A percentile compares a stretch with the other conserved stretches of the same genome.
These are phyloP conservation scores for Austrofundulus limnaeus DNA, from an alignment of 2,113 vertebrate genomes.

Conservation along the genomic window DNA sequence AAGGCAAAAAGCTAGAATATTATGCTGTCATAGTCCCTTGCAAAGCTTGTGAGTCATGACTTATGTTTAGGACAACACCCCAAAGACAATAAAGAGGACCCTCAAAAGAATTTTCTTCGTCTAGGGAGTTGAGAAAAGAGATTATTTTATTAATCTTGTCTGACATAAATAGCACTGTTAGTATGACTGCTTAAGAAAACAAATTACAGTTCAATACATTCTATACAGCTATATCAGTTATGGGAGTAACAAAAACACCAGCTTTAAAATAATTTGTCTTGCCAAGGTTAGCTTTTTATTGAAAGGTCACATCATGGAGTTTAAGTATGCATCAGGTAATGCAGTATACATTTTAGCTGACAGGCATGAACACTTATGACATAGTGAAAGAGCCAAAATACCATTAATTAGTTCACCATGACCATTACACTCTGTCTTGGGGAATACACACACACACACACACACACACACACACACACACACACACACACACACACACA, in stretches of 20 bases:
- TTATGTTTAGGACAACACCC: conserved; percentile 29
- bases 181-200: background rate
- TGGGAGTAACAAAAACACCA: background rate
- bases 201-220: background rate
- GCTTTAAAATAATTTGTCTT: background rate
- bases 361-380: too few relatives aligned
- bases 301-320: background rate
- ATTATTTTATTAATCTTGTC: conserved; percentile 27
- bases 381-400: too few relatives aligned
- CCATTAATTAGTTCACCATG: too few relatives aligned
- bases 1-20: conserved; percentile 43
- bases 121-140: too few relatives aligned
- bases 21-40: conserved; percentile 32
- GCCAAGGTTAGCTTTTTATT: background rate
- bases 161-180: conserved; percentile 31
- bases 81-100: conserved; percentile 29
- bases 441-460: too few relatives aligned
- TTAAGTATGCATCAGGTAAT: background rate
- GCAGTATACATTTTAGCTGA: too few relatives aligned
- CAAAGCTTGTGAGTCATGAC: conserved; percentile 40
- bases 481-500: too few relatives aligned
- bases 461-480: too few relatives aligned
- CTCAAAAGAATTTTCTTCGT: background rate
- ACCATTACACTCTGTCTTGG: too few relatives aligned
- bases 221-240: conserved; percentile 5